These are phyloP conservation scores for Rhabdomys pumilio DNA, from an alignment of 2,797 vertebrate species.

Conservation along the genomic window DNA sequence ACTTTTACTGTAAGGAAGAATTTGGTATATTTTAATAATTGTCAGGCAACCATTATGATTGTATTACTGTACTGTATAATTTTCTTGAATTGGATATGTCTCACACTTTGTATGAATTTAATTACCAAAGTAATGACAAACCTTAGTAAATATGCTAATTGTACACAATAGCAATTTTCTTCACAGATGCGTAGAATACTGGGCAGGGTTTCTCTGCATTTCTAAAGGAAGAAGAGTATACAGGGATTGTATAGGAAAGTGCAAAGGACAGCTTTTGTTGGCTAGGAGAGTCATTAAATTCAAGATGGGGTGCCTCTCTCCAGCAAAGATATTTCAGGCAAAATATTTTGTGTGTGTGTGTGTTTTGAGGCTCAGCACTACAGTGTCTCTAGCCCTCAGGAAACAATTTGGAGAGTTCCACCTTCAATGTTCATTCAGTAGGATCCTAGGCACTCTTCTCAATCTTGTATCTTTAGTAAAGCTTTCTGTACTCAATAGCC, in stretches of 20 bases:
- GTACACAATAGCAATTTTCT: constrained; percentile 87
- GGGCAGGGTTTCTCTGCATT: constrained; percentile 82
- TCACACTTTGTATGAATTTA: constrained; percentile 87
- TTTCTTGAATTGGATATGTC: constrained; percentile 85
- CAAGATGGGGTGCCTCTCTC: background rate
- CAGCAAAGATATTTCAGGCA: constrained; percentile 58
- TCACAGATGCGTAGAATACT: constrained; percentile 84
- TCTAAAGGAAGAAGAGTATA: constrained; percentile 79
- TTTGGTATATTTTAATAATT: constrained; percentile 88
- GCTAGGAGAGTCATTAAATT: constrained; percentile 70
- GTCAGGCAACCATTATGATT: constrained; percentile 85
- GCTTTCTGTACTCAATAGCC: background rate
- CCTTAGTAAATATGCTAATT: constrained; percentile 87
- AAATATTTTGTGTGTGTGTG: constrained; percentile 3
- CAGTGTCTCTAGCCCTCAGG: background rate
- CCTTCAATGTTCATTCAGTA: background rate
- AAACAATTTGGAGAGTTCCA: constrained; percentile 37
- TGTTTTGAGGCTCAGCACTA: background rate
- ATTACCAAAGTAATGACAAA: constrained; percentile 89
- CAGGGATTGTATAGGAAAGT: constrained; percentile 17
- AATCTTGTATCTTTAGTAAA: background rate
- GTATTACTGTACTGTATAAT: constrained; percentile 87
- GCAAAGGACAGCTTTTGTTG: background rate
- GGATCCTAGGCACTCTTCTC: background rate
- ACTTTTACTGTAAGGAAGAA: constrained; percentile 83